Base-by-base conservation (phyloP, 2,888 invertebrate genomes). In the Koerneria pararmatus region DNA sequence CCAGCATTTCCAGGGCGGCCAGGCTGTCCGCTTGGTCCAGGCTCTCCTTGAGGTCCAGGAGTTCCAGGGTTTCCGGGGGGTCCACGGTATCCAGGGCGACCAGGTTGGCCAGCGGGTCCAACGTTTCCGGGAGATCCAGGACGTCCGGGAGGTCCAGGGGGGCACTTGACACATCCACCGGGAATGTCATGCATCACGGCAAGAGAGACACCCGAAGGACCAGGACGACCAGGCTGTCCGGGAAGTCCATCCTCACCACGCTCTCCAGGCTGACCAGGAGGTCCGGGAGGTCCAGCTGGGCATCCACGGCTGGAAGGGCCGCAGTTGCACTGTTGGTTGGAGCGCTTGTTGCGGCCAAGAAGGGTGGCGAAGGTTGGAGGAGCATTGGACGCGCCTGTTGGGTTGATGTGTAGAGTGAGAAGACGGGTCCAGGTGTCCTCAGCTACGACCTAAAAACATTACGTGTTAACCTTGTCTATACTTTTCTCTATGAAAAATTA, bases 1-100 rank as follows among this genome's bases (percentile, higher is more conserved):
- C 76, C 76, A 8, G 70, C 69, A 8, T 66, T 65, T 71, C 75
- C 75, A 68, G 72, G 71, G 46, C 73, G 71, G 66, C 76, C 76
- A 29, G 71, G 68, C 29, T 71, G 53, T 71, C 75, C 75, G 61
- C 74, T 73, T 61, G 68, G 68, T 65, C 76, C 76, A 35, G 62
- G 58, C 62, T 73, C 71, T 68, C 74, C 76, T 31, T 65, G 53
- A 71, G 71, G 71, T 70, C 76, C 76, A 63, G 73, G 73, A 59
- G 69, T 69, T 68, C 76, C 74, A 63, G 73, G 74, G 63, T 73
- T 73, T 70, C 76, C 76, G 53, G 72, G 71, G 8, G 69, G 68
- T 71, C 74, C 76, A 57, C 74, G 74, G 69, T 69, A 70, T 65
- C 69, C 71, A 31, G 68, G 67, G 31, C 68, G 69, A 63, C 74